Evolutionary conservation across 2,888 invertebrate genomes (phyloP), one percentile per base, ranked within the genome.

Genomic region (Myopa testacea): DNA sequence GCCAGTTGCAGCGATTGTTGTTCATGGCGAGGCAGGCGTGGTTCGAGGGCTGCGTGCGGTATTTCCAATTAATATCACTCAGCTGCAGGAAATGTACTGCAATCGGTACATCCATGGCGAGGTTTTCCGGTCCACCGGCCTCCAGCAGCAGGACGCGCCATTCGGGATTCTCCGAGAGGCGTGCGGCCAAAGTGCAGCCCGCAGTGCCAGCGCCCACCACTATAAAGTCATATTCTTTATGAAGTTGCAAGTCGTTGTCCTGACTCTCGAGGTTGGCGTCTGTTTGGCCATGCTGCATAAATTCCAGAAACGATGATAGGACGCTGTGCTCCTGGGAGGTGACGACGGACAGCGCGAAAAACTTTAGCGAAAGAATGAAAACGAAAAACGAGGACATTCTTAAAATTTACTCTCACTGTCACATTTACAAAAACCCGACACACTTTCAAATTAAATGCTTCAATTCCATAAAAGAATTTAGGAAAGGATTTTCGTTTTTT

Each of bases 161-260:
- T 1, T 92, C 88, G 0, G 92, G 90, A 81, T 93, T 91, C 89
- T 95, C 95, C 1, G 93, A 91, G 6, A 95, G 88, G 62, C 95
- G 90, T 79, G 93, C 93, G 0, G 95, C 95, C 10, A 95, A 78
- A 0, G 93, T 92, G 80, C 95, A 94, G 1, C 95, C 95, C 0
- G 95, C 95, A 0, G 95, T 95, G 0, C 95, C 95, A 0, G 94
- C 95, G 0, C 95, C 95, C 7, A 95, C 92, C 38, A 95, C 88
- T 69, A 95, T 93, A 83, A 95, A 96, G 84, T 95, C 95, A 84
- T 94, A 95, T 84, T 93, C 92, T 4, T 75, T 65, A 0, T 82
- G 78, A 68, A 87, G 52, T 6, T 80, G 72, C 3, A 81, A 80
- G 2, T 75, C 67, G 7, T 86, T 84, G 40, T 88, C 88, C 38